phyloP scores from a whole-genome alignment of 2,797 vertebrate genomes.

The Mormyrops boulengeri region DNA sequence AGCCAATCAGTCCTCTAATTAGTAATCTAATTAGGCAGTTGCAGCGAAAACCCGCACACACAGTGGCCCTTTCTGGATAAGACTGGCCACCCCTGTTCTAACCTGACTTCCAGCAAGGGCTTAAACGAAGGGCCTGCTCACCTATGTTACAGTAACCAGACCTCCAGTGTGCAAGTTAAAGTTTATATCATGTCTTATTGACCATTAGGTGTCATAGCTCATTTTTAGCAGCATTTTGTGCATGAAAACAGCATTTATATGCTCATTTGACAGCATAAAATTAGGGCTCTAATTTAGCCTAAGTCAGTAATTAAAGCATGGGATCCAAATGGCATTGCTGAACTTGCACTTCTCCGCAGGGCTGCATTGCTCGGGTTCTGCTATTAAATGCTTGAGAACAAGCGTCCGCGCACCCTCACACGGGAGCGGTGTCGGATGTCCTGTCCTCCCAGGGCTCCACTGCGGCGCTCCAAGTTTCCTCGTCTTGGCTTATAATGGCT shows the following conservation, averaged over 20 bases:
- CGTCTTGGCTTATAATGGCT: slow-evolving; percentile 44
- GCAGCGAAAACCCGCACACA: too few relatives aligned
- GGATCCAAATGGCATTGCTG: not conserved
- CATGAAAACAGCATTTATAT: not conserved
- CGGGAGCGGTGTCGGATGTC: slow-evolving; percentile 15
- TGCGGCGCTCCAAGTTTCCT: not conserved
- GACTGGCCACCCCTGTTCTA: too few relatives aligned
- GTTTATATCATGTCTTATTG: not conserved
- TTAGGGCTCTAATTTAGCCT: not conserved
- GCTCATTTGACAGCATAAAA: not conserved
- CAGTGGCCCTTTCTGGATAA: too few relatives aligned
- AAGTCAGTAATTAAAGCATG: not conserved
- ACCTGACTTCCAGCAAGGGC: not conserved
- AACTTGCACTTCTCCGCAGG: not conserved
- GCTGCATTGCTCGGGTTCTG: not conserved
- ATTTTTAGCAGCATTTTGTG: not conserved
- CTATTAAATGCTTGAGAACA: not conserved
- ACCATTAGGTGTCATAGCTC: not conserved
- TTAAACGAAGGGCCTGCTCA: not conserved
- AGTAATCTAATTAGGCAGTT: too few relatives aligned
- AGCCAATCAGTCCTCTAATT: too few relatives aligned
- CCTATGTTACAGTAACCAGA: not conserved
- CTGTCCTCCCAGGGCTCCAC: not conserved
- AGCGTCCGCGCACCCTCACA: not conserved
- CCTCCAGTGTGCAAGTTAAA: not conserved